Evolutionary conservation across 2,888 invertebrate species (phyloP), one percentile per base, ranked within the genome.

Genomic region (Ennomos erosarius): DNA sequence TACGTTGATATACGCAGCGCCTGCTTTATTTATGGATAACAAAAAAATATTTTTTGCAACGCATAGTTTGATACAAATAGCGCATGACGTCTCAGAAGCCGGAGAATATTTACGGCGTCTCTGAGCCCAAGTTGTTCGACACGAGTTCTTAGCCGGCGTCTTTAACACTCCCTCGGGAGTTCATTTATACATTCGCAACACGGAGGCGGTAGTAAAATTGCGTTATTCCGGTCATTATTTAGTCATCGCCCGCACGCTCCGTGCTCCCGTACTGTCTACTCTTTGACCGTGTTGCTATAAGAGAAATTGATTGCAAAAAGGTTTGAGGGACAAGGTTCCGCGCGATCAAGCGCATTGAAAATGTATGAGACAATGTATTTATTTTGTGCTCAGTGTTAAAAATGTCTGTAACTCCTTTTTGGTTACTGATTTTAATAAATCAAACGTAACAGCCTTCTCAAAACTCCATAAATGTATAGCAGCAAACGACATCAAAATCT

Each of bases 181-280:
- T 87, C 86, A 91, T 91, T 91, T 92, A 90, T 91, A 88, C 90
- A 92, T 91, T 90, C 91, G 85, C 85, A 88, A 88, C 90, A 88
- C 91, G 91, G 84, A 88, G 85, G 76, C 82, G 78, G 91, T 87
- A 88, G 90, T 91, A 92, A 92, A 92, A 88, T 87, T 86, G 91
- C 87, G 91, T 92, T 91, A 92, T 89, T 86, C 90, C 78, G 81
- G 90, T 91, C 91, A 91, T 92, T 91, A 91, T 90, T 92, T 90
- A 92, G 92, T 91, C 91, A 92, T 91, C 90, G 84, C 87, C 84
- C 75, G 79, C 64, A 60, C 61, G 55, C 59, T 51, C 47, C 45
- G 26, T 49, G 26, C 48, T 38, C 42, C 49, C 47, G 39, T 51
- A 36, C 45, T 49, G 9, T 46, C 49, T 59, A 36, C 8, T 34